These are phyloP conservation scores for Prosapia bicincta DNA, from an alignment of 2,888 invertebrate genomes.

Conservation along the genomic window DNA sequence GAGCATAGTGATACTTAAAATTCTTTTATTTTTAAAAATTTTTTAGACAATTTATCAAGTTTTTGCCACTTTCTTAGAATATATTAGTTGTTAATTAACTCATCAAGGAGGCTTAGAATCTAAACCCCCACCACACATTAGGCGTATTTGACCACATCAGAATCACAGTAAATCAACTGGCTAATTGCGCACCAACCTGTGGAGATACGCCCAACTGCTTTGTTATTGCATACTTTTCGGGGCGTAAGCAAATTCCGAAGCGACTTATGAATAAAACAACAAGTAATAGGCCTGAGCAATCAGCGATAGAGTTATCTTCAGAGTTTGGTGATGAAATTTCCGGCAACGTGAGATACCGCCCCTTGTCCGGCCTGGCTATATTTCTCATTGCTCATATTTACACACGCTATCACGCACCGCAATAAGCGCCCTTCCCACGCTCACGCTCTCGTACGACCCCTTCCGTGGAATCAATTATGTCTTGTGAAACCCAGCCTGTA, in stretches of 20 bases:
- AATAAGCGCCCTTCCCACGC: not conserved
- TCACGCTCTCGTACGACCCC: not conserved
- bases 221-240: not conserved
- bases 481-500: not conserved
- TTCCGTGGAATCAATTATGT: not conserved
- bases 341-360: not conserved
- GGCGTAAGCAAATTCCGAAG: not conserved
- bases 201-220: not conserved
- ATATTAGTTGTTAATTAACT: no score
- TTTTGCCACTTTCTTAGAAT: no score
- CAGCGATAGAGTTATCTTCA: not conserved
- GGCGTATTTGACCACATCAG: not conserved
- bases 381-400: constrained; percentile 2
- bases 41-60: no score
- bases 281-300: not conserved
- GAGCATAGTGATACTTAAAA: no score
- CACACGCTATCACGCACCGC: not conserved
- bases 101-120: no score
- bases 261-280: not conserved
- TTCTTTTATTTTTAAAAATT: no score
- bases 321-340: not conserved
- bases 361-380: not conserved
- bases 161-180: not conserved
- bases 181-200: not conserved
- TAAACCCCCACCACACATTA: not conserved